Base-by-base conservation (phyloP, 2,797 vertebrate genomes). In the Neopelma chrysocephalum region DNA sequence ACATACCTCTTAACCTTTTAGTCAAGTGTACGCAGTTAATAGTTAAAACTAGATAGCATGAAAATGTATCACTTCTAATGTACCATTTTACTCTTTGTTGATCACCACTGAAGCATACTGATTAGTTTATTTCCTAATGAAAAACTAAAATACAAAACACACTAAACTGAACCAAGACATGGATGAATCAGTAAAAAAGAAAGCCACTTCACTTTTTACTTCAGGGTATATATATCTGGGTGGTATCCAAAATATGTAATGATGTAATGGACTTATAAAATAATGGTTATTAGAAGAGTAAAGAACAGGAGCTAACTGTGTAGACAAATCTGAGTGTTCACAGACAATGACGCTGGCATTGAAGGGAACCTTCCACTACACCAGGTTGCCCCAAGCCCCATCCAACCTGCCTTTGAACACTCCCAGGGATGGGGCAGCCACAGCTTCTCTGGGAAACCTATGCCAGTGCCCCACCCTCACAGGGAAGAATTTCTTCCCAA, bases 231-330 rank as follows among this genome's bases (percentile, higher is more conserved):
- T 45, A 48, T 31, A 66, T 50, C 94, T 94, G 93, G 70, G 31
- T 58, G 85, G 64, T 61, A 94, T 93, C 95, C 95, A 97, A 94
- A 95, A 80, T 51, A 91, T 87, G 50, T 53, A 53, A 53, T 53
- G 94, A 97, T 82, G 82, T 93, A 97, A 97, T 78, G 79, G 92
- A 98, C 98, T 98, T 97, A 98, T 86, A 96, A 96, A 97, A 89
- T 69, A 93, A 93, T 29, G 58, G 65, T 85, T 97, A 92, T 93
- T 94, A 94, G 95, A 96, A 96, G 88, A 89, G 65, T 82, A 93
- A 75, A 75, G 86, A 87, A 79, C 60, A 94, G 40, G 56, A 79
- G 60, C 69, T 53, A 78, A 75, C 38, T 58, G 66, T 32, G 84
- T 61, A 87, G 78, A 73, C 13, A 81, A 79, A 93, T 61, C 2